Base-by-base conservation (phyloP, 37 sponge, comb jelly and placozoan genomes). In the Agelas oroides region DNA sequence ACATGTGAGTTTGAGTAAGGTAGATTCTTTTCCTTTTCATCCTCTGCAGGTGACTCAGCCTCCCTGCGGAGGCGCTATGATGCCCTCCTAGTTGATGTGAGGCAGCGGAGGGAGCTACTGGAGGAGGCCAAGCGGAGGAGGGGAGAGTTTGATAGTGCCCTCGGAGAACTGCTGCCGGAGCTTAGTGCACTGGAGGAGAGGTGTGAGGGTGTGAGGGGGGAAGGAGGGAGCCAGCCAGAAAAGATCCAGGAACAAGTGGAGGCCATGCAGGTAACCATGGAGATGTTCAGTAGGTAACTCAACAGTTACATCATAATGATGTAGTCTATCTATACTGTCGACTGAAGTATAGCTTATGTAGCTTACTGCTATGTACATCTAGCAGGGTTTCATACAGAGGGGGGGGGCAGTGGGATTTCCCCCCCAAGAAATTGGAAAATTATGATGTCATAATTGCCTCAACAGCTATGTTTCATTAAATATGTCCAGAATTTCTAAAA, bases 211-310 rank as follows among this genome's bases (percentile, higher is more conserved):
- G 73, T 89, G 58, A 36, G 60, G 63, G 58, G 24, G 19, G 65
- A 79, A 27, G 81, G 75, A 24, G 77, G 77, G 63, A 78, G 59
- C 23, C 58, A 77, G 67, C 89, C 89, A 20, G 63, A 67, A 16
- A 71, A 67, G 67, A 79, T 90, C 39, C 64, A 73, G 61, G 90
- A 84, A 34, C 78, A 68, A 19, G 73, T 80, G 73, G 85, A 84
- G 86, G 21, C 59, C 18, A 32, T 86, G 27, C 39, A 70, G 55
- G 86, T 86, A 38, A 57, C 70, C 28, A 55, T 31, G 6, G 46
- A 12, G 46, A 46, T 46, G 3, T 46, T 8, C n/a, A n/a, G n/a
- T n/a, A n/a, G n/a, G n/a, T n/a, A n/a, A n/a, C n/a, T n/a, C n/a
- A n/a, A n/a, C n/a, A n/a, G 8, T 46, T 46, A 46, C 46, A 46